Evolutionary conservation across 1,140 invertebrate species (phyloP), one percentile per base, ranked within the genome.

Genomic region (Pogonomyrmex barbatus): DNA sequence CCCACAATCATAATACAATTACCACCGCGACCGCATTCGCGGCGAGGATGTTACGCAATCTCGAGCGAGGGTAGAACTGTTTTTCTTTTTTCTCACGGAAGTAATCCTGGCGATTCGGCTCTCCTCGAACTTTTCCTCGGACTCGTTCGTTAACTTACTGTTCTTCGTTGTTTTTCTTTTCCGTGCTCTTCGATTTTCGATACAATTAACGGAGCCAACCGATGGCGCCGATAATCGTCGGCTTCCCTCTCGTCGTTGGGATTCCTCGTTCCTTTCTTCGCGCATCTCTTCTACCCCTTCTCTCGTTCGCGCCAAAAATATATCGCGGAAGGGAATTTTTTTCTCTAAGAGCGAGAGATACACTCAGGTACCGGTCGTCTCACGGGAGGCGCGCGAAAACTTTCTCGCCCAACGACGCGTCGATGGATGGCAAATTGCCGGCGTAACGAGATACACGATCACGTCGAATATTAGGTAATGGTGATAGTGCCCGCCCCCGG

Each of bases 401-500:
- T 62, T 33, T 56, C 30, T 30, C 60, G 54, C 17, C 56, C 56
- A 65, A 76, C 68, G 86, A 89, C 39, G 71, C 81, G 85, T 83
- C 88, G 88, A 89, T 89, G 52, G 30, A 73, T 71, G 24, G 78
- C 73, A 89, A 65, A 87, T 84, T 87, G 63, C 30, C 54, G 33
- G 30, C 60, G 3, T 89, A 83, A 89, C 85, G 76, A 89, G 88
- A 89, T 86, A 86, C 88, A 68, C 88, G 88, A 89, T 89, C 88
- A 70, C 76, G 85, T 89, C 79, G 73, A 33, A 78, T 84, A 89
- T 89, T 89, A 90, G 87, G 86, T 90, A 90, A 90, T 88, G 87
- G 85, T 75, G 70, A 63, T 33, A 30, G 30, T 45, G 54, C 24
- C 78, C 65, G 87, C 87, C 85, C 88, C 76, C 54, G 24, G 86